Conservation (phyloP, 2,113 vertebrate genomes). For the Megaceryle maxima region DNA sequence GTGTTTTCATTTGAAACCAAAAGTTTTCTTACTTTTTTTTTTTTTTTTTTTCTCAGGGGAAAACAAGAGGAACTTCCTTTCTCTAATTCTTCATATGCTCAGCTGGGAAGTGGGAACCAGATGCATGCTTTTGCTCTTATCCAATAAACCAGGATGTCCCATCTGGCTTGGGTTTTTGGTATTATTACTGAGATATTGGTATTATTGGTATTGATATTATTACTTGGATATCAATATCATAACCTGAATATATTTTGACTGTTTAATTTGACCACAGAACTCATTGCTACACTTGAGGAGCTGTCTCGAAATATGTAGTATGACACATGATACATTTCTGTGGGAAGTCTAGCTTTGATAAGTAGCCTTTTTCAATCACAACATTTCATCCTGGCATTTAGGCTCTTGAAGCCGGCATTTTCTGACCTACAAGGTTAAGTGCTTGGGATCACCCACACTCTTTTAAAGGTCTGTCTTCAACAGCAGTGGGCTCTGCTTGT, state of each 20-base stretch:
- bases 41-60: background rate
- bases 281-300: background rate
- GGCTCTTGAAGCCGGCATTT: background rate
- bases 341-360: background rate
- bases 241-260: background rate
- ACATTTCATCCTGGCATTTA: background rate
- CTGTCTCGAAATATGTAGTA: background rate
- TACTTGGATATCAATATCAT: background rate
- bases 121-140: background rate
- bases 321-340: background rate
- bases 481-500: background rate
- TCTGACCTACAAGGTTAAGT: background rate
- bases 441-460: background rate
- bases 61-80: background rate
- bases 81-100: background rate
- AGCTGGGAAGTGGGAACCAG: background rate
- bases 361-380: background rate
- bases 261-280: background rate
- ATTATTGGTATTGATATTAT: background rate
- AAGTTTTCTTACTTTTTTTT: background rate
- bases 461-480: background rate
- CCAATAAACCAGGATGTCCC: background rate
- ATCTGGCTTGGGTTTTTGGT: background rate
- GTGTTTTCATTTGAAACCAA: conserved; percentile 37
- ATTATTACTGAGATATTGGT: background rate